Percentiles rank a stretch among this genome's conserved stretches.
These are phyloP conservation scores for Panagrolaimus sp. DNA, from an alignment of 1,140 invertebrate genomes.

Conservation along the genomic window DNA sequence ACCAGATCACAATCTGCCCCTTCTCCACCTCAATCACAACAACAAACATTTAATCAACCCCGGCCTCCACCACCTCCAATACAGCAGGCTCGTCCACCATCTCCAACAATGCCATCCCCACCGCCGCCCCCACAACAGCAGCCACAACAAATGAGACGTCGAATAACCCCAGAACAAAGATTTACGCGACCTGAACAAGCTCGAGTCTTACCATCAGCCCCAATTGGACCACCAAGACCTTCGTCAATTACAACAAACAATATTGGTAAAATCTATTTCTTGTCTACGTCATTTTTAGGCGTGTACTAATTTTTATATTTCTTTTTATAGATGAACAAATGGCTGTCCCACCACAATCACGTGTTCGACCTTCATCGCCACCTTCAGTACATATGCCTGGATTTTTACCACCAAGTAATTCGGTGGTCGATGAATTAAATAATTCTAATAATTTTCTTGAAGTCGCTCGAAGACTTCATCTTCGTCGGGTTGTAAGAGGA, in stretches of 20 bases:
- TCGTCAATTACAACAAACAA: no score
- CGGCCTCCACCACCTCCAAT: not conserved
- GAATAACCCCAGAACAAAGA: no score
- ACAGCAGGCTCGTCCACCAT: not conserved
- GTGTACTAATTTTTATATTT: no score
- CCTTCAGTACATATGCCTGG: not conserved
- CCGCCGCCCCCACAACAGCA: not conserved
- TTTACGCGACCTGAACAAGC: no score
- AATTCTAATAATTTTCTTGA: not conserved
- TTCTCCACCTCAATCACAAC: not conserved
- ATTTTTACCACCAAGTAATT: not conserved
- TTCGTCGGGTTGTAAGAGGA: not conserved
- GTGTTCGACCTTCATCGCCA: not conserved
- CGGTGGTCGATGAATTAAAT: conserved; percentile 4
- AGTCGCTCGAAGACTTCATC: not conserved
- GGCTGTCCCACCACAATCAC: not conserved
- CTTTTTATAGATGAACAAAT: not conserved
- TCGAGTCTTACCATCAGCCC: no score
- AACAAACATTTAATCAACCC: not conserved
- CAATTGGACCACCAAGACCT: no score
- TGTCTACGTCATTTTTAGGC: no score
- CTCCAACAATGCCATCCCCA: not conserved
- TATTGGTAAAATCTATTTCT: no score
- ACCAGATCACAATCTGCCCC: not conserved
- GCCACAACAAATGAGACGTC: not conserved